Conservation (phyloP, 2,113 vertebrate genomes). For the Oenanthe melanoleuca region DNA sequence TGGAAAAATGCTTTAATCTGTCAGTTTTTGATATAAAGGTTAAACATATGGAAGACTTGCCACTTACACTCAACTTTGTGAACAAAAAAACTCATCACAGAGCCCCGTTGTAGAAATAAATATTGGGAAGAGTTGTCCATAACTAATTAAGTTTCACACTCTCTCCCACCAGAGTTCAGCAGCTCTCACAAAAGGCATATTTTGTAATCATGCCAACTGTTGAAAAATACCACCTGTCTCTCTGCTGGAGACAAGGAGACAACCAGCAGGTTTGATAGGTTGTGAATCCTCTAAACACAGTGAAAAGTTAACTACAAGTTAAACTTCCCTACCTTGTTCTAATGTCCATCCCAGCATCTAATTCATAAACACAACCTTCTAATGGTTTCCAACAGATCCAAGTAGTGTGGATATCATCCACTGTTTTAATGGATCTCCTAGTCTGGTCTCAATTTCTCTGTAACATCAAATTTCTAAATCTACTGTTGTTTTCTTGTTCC, state of each 20-base stretch:
- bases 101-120: not conserved
- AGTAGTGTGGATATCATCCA: not conserved
- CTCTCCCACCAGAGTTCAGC: not conserved
- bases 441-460: not conserved
- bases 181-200: not conserved
- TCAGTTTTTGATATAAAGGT: not conserved
- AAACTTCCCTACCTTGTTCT: not conserved
- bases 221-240: conserved; percentile 29
- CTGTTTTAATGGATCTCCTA: not conserved
- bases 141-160: not conserved
- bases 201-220: not conserved
- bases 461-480: not conserved
- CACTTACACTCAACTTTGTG: not conserved
- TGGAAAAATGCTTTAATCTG: not conserved
- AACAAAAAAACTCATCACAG: not conserved
- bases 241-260: not conserved
- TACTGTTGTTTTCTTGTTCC: not conserved
- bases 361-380: not conserved
- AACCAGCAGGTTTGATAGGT: not conserved
- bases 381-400: not conserved
- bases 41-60: not conserved
- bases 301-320: not conserved
- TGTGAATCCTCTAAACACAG: not conserved
- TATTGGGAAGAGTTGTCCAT: not conserved
- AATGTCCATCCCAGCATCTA: not conserved